Evolutionary conservation across 2,888 invertebrate species (phyloP), one percentile per base, ranked within the genome.

Genomic region (Eupeodes luniger): DNA sequence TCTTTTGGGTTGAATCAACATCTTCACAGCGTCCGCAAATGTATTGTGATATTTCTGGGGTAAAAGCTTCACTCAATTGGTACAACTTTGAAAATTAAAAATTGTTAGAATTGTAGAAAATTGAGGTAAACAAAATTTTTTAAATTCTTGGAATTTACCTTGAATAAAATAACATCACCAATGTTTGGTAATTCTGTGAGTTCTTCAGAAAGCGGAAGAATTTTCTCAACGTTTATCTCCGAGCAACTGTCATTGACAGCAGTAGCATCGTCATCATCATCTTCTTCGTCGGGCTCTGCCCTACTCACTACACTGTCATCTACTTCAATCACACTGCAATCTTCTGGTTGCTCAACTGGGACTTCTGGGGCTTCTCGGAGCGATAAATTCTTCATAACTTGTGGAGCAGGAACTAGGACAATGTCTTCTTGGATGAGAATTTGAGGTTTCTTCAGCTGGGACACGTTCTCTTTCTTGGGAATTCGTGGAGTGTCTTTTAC

Each of bases 91-190:
- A 70, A 1, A 14, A 70, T 9, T 14, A 14, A 57, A 2, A 27
- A 11, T 44, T 47, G 19, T 19, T 19, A 19, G 1, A 47, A 12
- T 47, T 9, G 4, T 40, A 40, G 47, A 44, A 10, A 44, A 44
- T 5, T 47, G 1, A 47, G 12, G 2, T 4, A 47, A 10, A 10
- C 9, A 47, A 19, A 1, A 1, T 19, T 19, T 27, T 27, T 47
- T 2, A 14, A 49, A 3, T 4, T 14, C 14, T 49, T 19, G 4
- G 1, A 40, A 40, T n/a, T 44, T 55, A 86, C 86, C 70, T 83
- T 87, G n/a, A 87, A 87, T 11, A 87, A 62, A 14, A 87, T 40
- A 12, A 87, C 27, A 27, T 83, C 83, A 4, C 83, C 83, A 9
- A 70, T 19, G 4, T 36, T 40, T 12, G 86, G 86, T 7, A 83